phyloP scores from a whole-genome alignment of 2,113 vertebrate genomes.

The Lepisosteus osseus region DNA sequence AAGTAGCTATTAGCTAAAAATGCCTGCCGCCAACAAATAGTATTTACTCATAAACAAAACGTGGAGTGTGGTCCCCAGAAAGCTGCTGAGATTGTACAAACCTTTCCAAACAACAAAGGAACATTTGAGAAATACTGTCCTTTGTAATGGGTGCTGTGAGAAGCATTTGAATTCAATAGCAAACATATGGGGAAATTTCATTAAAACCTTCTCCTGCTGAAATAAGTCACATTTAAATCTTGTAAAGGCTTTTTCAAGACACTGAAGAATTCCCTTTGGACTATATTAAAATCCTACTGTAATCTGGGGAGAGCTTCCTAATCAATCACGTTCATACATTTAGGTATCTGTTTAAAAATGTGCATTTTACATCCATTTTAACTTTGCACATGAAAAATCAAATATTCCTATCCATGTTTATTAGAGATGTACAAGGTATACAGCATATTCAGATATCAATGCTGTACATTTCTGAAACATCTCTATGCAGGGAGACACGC shows the following conservation, averaged over 20 bases:
- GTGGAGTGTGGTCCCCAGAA: slow-evolving; percentile 38
- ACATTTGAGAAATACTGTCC: background rate
- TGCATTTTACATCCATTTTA: too few species aligned
- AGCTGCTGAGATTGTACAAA: background rate
- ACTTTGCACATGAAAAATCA: too few species aligned
- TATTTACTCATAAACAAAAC: slow-evolving; percentile 69
- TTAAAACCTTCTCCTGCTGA: slow-evolving; percentile 3
- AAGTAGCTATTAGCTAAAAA: slow-evolving; percentile 90
- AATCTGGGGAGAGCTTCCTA: background rate
- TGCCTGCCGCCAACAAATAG: slow-evolving; percentile 66
- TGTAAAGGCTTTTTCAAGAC: background rate
- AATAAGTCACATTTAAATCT: background rate
- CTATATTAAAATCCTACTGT: background rate
- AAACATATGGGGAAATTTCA: background rate
- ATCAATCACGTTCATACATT: too few species aligned
- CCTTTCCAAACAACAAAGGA: background rate
- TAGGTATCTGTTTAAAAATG: too few species aligned
- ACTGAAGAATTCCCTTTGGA: background rate
- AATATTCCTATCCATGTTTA: too few species aligned
- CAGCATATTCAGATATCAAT: too few species aligned
- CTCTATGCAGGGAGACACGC: too few species aligned
- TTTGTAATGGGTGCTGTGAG: background rate
- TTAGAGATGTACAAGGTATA: too few species aligned
- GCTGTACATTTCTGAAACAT: too few species aligned
- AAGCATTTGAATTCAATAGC: background rate